phyloP scores from a whole-genome alignment of 2,888 invertebrate genomes.

The Patella pellucida region DNA sequence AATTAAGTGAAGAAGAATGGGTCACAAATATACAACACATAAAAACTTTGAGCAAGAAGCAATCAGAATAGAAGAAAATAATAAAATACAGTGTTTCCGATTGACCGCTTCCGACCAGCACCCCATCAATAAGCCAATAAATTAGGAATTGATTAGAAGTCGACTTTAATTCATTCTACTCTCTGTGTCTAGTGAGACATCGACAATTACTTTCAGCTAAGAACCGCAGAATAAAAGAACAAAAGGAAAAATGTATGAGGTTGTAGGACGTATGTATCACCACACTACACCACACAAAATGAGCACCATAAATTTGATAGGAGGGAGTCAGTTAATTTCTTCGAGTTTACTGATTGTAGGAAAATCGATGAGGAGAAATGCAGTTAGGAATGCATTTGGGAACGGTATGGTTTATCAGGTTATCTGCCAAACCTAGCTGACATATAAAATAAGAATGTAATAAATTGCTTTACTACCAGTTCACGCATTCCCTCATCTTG shows the following conservation, averaged over 20 bases:
- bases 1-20: too few relatives aligned
- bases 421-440: neutral
- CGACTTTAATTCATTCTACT: constrained; percentile 8
- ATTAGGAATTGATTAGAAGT: constrained; percentile 4
- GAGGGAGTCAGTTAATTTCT: constrained; percentile 5
- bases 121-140: constrained; percentile 3
- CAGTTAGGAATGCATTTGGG: constrained; percentile 8
- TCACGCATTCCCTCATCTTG: too few relatives aligned
- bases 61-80: neutral
- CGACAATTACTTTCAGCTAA: neutral
- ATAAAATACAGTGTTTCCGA: constrained; percentile 3
- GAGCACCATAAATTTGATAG: constrained; percentile 7
- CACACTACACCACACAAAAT: neutral
- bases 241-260: neutral
- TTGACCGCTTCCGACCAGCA: neutral
- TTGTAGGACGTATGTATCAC: neutral
- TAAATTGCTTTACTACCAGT: constrained; percentile 1
- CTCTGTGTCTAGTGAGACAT: constrained; percentile 2
- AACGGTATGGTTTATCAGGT: neutral
- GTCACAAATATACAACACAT: too few relatives aligned
- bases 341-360: neutral
- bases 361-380: neutral
- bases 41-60: too few relatives aligned
- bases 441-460: constrained; percentile 10
- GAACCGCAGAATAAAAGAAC: neutral